A percentile compares a stretch with the other conserved stretches of the same genome.
phyloP scores from a whole-genome alignment of 2,797 vertebrate genomes.

The Myotis myotis region DNA sequence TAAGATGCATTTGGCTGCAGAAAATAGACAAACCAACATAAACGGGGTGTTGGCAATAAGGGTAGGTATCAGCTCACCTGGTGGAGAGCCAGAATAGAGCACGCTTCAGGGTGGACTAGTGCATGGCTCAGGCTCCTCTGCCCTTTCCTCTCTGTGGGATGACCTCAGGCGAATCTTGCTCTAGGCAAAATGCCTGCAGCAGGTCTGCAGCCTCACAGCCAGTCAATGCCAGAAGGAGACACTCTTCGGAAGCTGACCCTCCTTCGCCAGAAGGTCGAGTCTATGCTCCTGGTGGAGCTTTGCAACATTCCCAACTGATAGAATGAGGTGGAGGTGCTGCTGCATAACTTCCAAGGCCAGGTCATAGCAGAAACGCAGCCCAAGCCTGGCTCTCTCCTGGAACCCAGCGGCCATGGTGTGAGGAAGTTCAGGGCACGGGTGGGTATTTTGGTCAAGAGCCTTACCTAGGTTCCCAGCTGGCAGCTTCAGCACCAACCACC shows the following conservation, averaged over 20 bases:
- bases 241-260: neutral
- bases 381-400: neutral
- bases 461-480: neutral
- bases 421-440: neutral
- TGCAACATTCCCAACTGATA: neutral
- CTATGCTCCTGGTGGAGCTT: neutral
- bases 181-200: neutral
- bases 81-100: neutral
- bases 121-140: neutral
- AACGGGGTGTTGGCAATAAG: neutral
- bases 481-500: neutral
- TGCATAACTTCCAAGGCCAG: neutral
- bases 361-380: neutral
- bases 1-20: neutral
- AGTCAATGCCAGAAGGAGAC: neutral
- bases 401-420: neutral
- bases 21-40: neutral
- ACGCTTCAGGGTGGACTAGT: neutral
- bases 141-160: neutral
- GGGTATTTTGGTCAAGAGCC: neutral
- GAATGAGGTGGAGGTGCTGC: neutral
- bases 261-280: neutral
- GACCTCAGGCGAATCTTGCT: neutral
- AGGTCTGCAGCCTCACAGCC: neutral
- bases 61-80: neutral